These are phyloP conservation scores for Phenganax stokvisi DNA, from an alignment of 92 coral and sea anemone species.

Conservation along the genomic window DNA sequence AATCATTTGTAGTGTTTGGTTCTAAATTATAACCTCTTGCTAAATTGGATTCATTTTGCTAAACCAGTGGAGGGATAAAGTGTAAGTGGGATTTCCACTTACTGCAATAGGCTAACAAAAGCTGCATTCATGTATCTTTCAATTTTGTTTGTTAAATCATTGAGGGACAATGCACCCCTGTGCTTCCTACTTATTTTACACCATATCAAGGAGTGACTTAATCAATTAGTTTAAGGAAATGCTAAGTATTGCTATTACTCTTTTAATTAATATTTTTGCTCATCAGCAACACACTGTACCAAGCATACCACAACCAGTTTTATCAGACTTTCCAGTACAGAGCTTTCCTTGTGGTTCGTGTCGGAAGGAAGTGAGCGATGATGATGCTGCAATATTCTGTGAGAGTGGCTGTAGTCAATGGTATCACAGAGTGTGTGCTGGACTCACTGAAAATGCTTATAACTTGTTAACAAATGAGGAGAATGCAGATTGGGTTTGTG, in stretches of 20 bases:
- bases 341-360: slow-evolving; percentile 95
- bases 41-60: too few relatives aligned
- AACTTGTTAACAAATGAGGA: slow-evolving; percentile 75
- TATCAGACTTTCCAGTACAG: slow-evolving; percentile 50
- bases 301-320: slow-evolving; percentile 4
- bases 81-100: too few relatives aligned
- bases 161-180: too few relatives aligned
- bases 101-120: too few relatives aligned
- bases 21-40: too few relatives aligned
- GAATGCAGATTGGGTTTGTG: slow-evolving; percentile 98
- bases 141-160: too few relatives aligned
- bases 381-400: slow-evolving; percentile 93
- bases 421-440: slow-evolving; percentile 96
- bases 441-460: slow-evolving; percentile 84
- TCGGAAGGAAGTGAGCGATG: slow-evolving; percentile 83
- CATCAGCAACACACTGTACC: slow-evolving; percentile 10
- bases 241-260: too few relatives aligned
- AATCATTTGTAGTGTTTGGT: too few relatives aligned
- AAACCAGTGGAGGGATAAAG: too few relatives aligned
- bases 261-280: background rate
- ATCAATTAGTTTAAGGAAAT: background rate
- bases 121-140: too few relatives aligned
- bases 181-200: too few relatives aligned
- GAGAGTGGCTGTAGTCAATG: slow-evolving; percentile 96
- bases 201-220: background rate